Conservation (phyloP, 2,113 vertebrate genomes). For the Leiothrix lutea region DNA sequence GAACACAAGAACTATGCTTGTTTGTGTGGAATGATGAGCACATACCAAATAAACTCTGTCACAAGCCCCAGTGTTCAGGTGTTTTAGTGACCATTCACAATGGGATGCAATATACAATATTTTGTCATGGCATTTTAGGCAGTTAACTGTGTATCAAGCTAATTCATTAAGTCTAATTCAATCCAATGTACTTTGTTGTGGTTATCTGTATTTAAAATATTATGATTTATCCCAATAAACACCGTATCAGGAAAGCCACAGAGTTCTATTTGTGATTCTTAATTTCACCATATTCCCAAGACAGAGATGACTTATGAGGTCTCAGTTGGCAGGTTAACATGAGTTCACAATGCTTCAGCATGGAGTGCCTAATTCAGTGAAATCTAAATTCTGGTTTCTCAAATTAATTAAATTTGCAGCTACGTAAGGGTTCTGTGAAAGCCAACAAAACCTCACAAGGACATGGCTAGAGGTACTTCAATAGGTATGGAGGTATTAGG, state of each 20-base stretch:
- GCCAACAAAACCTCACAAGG: neutral
- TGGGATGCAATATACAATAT: neutral
- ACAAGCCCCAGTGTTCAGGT: neutral
- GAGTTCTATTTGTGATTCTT: neutral
- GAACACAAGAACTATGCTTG: fast-evolving
- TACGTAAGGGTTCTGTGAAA: neutral
- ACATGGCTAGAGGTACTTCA: fast-evolving
- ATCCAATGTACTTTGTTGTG: neutral
- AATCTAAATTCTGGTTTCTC: neutral
- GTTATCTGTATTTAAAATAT: neutral
- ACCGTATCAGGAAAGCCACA: neutral
- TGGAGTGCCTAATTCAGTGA: neutral
- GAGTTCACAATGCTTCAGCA: neutral
- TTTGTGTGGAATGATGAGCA: neutral
- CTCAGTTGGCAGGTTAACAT: neutral
- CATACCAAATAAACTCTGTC: neutral
- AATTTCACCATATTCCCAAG: neutral
- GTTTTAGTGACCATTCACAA: neutral
- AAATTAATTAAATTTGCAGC: neutral
- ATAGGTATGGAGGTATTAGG: neutral
- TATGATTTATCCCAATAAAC: neutral
- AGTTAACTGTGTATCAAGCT: neutral
- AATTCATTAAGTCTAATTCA: neutral
- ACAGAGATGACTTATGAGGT: neutral
- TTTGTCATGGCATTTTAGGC: neutral